Evolutionary conservation across 2,797 vertebrate species (phyloP), one percentile per base, ranked within the genome.

Genomic region (Pangasius mekongensis): DNA sequence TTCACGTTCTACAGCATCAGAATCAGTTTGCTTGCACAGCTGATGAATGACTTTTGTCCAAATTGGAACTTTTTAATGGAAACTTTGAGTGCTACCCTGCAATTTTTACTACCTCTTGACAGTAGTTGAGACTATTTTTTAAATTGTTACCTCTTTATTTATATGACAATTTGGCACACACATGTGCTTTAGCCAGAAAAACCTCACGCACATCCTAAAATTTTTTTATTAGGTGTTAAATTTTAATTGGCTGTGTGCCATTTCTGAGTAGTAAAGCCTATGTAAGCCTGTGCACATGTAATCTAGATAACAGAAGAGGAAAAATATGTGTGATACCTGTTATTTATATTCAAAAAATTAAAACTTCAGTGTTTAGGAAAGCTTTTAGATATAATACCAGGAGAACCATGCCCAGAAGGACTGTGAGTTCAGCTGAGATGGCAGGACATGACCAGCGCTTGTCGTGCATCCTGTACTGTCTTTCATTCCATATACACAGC

Each of bases 401-500:
- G 24, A 67, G 33, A 56, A 20, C 54, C 30, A 43, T 82, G 33
- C 62, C 39, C 81, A 82, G 69, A 87, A 52, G 8, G 67, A 56
- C 16, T 71, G 58, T 58, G 14, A n/a, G 30, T 87, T n/a, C 58
- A 77, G 78, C 78, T 66, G 54, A 82, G 80, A 33, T 71, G 56
- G 83, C 64, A 87, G 86, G 77, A 89, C 87, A 88, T 18, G 85
- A 78, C 16, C 76, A 27, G 18, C 47, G 47, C 62, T 54, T 69
- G 77, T 84, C 83, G 30, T 76, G 69, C 64, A 66, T 74, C 47
- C 20, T 54, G 30, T 54, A 30, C 14, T 56, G 82, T 90, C 82
- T 2, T 90, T 90, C 77, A 69, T 76, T 88, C 73, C 86, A 76
- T 47, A 78, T 47, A 84, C 43, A 76, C 66, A 43, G 73, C 87